Percentiles rank a stretch among this genome's conserved stretches.
phyloP scores from a whole-genome alignment of 2,797 vertebrate species.

The Naso thynnoides region DNA sequence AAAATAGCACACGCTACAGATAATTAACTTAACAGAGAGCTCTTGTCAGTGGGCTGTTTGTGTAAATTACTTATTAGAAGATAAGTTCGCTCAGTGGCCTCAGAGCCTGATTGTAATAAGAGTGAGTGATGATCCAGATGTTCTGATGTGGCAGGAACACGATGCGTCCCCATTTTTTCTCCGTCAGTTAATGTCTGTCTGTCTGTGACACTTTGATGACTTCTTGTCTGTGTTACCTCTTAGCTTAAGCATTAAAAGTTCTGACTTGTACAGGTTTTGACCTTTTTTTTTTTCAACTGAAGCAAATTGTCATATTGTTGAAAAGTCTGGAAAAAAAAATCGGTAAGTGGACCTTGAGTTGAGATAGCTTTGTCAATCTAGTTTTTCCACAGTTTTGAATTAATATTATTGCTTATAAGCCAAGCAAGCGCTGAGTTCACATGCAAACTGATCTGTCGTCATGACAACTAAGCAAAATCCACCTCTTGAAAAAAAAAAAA shows the following conservation, averaged over 20 bases:
- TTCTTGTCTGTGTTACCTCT: background rate
- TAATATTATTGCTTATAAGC: background rate
- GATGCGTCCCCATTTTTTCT: constrained; percentile 9
- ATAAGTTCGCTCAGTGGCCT: background rate
- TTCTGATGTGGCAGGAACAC: constrained; percentile 16
- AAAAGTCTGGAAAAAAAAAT: background rate
- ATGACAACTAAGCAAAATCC: background rate
- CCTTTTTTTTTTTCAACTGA: background rate
- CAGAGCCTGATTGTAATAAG: constrained; percentile 21
- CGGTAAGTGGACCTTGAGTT: background rate
- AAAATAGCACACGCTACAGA: constrained; percentile 17
- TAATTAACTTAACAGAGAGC: constrained; percentile 40
- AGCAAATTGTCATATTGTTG: background rate
- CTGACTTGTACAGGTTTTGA: background rate
- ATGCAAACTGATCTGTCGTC: background rate
- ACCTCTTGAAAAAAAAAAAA: background rate
- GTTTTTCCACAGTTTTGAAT: background rate
- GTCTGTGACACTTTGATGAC: background rate
- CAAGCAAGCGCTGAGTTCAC: background rate
- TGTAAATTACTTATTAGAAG: constrained; percentile 28
- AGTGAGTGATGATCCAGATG: constrained; percentile 22
- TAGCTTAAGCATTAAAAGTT: background rate
- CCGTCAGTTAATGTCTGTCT: constrained; percentile 9
- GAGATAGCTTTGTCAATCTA: background rate
- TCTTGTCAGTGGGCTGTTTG: constrained; percentile 19